A percentile compares a stretch with the other conserved stretches of the same genome.
Conservation (phyloP, 2,113 vertebrate genomes). For the Syngnathus floridae region DNA sequence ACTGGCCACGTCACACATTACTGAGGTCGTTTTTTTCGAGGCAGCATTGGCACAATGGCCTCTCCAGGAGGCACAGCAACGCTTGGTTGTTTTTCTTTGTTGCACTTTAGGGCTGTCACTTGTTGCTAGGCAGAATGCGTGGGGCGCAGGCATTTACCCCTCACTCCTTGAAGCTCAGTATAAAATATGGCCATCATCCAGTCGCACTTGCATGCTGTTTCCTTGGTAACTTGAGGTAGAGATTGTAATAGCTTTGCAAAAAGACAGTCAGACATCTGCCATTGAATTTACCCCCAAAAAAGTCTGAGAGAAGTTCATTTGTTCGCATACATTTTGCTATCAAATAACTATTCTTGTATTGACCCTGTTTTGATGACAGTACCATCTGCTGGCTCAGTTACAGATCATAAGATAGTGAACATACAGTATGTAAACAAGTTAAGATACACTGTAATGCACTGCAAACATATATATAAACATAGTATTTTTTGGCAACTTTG, state of each 20-base stretch:
- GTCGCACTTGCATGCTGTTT: background rate
- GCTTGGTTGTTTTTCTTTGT: background rate
- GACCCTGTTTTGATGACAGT: background rate
- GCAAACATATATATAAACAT: slow-evolving; percentile 8
- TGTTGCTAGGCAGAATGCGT: background rate
- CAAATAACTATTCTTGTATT: background rate
- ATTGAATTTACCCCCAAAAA: background rate
- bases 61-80: background rate
- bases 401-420: background rate
- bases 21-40: background rate
- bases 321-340: background rate
- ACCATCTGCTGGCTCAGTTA: slow-evolving; percentile 1
- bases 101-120: background rate
- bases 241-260: background rate
- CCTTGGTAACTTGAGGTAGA: background rate
- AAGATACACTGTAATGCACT: background rate
- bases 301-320: background rate
- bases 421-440: background rate
- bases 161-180: too few relatives aligned
- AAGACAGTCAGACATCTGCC: background rate
- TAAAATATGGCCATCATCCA: background rate
- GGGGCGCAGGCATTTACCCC: background rate
- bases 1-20: background rate
- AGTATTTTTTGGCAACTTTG: slow-evolving; percentile 7
- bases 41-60: background rate